Conservation (phyloP, 2,888 invertebrate genomes). For the Tortricodes alternella region DNA sequence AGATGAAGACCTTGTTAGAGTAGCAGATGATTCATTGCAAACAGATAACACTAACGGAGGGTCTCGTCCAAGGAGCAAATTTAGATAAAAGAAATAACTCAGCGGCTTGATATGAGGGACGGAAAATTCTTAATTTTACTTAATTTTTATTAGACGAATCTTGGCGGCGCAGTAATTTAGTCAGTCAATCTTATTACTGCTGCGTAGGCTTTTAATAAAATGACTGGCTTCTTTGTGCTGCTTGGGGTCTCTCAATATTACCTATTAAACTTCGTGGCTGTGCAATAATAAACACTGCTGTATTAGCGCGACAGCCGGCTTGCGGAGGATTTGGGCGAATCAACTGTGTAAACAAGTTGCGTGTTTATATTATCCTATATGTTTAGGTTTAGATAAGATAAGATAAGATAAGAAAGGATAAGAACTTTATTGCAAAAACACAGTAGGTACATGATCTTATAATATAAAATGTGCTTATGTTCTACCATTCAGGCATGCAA, state of each 20-base stretch:
- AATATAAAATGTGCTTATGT: no score
- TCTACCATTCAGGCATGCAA: no score
- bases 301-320: not conserved
- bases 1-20: slow-evolving; percentile 37
- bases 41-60: slow-evolving; percentile 51
- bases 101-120: slow-evolving; percentile 14
- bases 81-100: slow-evolving; percentile 30
- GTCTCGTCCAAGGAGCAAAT: slow-evolving; percentile 23
- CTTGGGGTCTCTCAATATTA: slow-evolving; percentile 43
- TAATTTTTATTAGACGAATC: slow-evolving; percentile 16
- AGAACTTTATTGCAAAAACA: no score
- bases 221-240: slow-evolving; percentile 40
- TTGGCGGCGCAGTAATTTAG: slow-evolving; percentile 15
- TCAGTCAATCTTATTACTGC: slow-evolving; percentile 27
- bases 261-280: slow-evolving; percentile 47
- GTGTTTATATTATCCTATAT: not conserved
- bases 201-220: slow-evolving; percentile 34
- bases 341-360: slow-evolving; percentile 11
- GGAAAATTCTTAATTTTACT: slow-evolving; percentile 22
- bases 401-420: no score
- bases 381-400: not conserved
- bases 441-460: no score
- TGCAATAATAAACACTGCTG: slow-evolving; percentile 35
- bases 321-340: not conserved
- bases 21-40: slow-evolving; percentile 59